A percentile compares a stretch with the other conserved stretches of the same genome.
Evolutionary conservation across 2,113 vertebrate genomes (phyloP).

Genomic region (Tautogolabrus adspersus): DNA sequence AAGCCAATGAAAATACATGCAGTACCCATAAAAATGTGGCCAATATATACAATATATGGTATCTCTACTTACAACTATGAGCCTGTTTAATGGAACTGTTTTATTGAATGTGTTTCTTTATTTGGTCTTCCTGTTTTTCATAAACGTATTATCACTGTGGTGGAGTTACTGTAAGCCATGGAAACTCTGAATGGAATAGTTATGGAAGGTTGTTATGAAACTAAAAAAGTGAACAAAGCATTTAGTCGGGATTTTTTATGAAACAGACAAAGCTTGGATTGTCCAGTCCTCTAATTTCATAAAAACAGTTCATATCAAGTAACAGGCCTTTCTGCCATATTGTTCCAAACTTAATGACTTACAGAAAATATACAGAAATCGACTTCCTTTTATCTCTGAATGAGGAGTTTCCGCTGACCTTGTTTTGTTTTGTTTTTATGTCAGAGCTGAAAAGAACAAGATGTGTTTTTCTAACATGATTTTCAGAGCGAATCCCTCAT

Average conservation of each 20-base stretch:
- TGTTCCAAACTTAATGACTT: conserved; percentile 41
- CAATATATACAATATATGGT: not conserved
- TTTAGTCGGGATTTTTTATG: conserved; percentile 17
- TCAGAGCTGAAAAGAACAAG: conserved; percentile 36
- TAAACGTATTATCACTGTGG: conserved; percentile 17
- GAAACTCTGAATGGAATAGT: conserved; percentile 48
- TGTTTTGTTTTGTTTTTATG: not conserved
- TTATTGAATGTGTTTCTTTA: not conserved
- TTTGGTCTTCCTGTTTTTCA: conserved; percentile 2
- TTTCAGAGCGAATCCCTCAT: conserved; percentile 16
- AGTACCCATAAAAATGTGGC: not conserved
- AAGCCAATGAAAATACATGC: not conserved
- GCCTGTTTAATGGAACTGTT: conserved; percentile 15
- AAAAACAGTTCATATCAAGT: conserved; percentile 36
- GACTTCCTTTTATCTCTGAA: not conserved
- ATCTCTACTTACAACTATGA: not conserved
- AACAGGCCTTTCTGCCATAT: conserved; percentile 26
- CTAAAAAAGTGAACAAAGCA: conserved; percentile 33
- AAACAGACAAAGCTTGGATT: conserved; percentile 35
- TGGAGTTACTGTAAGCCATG: conserved; percentile 49
- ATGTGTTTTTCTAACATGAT: conserved; percentile 19
- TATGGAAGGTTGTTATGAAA: conserved; percentile 47
- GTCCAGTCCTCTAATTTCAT: conserved; percentile 40
- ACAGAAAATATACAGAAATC: conserved; percentile 28
- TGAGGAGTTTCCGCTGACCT: conserved; percentile 12